phyloP scores from a whole-genome alignment of 30 jellyfish, hydroid and myxozoan species.

The Turritopsis dohrnii region DNA sequence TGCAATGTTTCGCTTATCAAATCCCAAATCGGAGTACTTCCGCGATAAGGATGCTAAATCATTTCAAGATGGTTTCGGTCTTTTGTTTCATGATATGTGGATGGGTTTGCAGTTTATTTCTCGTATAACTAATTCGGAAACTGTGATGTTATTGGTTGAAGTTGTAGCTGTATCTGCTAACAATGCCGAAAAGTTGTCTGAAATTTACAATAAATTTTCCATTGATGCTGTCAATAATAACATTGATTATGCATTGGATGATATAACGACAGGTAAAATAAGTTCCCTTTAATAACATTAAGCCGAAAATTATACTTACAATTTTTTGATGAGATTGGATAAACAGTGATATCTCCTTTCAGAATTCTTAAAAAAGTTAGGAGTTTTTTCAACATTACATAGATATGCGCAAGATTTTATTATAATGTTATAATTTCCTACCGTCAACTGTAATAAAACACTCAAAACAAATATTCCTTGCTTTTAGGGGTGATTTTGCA shows the following conservation, averaged over 20 bases:
- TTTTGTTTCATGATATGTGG: background rate
- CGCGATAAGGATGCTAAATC: background rate
- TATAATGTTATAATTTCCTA: no score
- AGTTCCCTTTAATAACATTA: no score
- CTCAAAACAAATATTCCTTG: no score
- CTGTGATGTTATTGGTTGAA: background rate
- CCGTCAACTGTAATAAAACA: no score
- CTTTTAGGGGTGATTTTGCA: background rate
- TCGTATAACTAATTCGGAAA: background rate
- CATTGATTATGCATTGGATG: background rate
- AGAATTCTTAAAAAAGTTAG: background rate
- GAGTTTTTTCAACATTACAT: background rate
- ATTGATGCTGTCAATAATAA: background rate
- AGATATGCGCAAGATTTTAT: no score
- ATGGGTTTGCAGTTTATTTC: background rate
- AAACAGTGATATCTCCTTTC: no score
- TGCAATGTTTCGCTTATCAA: background rate
- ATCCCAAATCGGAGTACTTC: background rate
- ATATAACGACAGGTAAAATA: background rate
- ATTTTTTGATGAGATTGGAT: no score
- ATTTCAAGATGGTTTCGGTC: background rate
- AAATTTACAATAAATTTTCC: background rate
- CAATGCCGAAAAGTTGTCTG: background rate
- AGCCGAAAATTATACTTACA: no score
- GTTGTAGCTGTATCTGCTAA: background rate